Evolutionary conservation across 2,888 invertebrate species (phyloP), one percentile per base, ranked within the genome.

Genomic region (Cephonodes hylas): DNA sequence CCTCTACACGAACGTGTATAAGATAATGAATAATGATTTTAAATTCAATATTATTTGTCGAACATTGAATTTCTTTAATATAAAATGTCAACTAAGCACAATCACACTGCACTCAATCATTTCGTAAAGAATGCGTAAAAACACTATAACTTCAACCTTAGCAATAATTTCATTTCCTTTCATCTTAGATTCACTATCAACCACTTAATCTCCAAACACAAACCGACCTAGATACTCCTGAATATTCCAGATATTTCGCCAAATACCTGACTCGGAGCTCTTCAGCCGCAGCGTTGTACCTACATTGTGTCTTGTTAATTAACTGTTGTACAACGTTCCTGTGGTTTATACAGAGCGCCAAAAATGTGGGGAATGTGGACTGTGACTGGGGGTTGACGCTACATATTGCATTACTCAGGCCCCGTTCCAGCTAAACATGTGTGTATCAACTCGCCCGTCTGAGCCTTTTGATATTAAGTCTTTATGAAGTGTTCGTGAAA

Each of bases 271-370:
- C 15, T 31, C 27, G 27, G 31, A 53, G 27, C 53, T 53, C 48
- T 18, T 25, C 25, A 46, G 58, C 44, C 25, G 23, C 22, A 13
- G 23, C 44, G 23, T 63, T 62, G 66, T 66, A 66, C 64, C 66
- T 62, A 62, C 60, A 59, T 64, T 63, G 64, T 70, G 65, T 70
- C 42, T 61, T 48, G 66, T 68, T 70, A 72, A 72, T 72, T 72
- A 72, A 68, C 65, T 64, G 62, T 64, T 68, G 65, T 66, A 69
- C 69, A 67, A 64, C 69, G 66, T 63, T 72, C 66, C 64, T 64
- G 64, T 42, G 64, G 67, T 48, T 31, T 48, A 60, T 59, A 46
- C 58, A 57, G 60, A 60, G 66, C 46, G 59, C 61, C 66, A 66
- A 70, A 72, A 70, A 72, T 70, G 64, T 42, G 58, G 18, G 63